Conservation (phyloP, 1,140 invertebrate genomes). For the Ruditapes philippinarum region DNA sequence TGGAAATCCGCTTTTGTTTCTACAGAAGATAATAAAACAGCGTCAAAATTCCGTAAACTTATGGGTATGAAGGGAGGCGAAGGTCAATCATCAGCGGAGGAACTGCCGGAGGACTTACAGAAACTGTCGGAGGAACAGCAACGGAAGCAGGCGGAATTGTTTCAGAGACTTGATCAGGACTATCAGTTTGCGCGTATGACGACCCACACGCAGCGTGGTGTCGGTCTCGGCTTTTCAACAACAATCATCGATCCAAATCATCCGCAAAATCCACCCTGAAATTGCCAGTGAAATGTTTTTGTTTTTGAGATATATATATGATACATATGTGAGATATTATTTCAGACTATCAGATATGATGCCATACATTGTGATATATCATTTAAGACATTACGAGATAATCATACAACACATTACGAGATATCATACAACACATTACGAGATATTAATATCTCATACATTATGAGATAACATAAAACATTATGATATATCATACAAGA, state of each 20-base stretch:
- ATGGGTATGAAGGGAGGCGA: slow-evolving; percentile 95
- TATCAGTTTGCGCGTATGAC: slow-evolving; percentile 97
- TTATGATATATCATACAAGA: too few relatives aligned
- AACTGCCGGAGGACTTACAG: slow-evolving; percentile 85
- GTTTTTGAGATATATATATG: too few relatives aligned
- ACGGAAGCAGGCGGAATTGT: slow-evolving; percentile 95
- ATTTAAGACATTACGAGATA: too few relatives aligned
- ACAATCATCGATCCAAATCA: slow-evolving; percentile 61
- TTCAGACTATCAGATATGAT: too few relatives aligned
- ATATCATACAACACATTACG: too few relatives aligned
- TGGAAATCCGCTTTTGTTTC: slow-evolving; percentile 90
- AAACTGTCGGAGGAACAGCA: slow-evolving; percentile 80
- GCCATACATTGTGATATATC: too few relatives aligned
- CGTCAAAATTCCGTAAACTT: slow-evolving; percentile 97
- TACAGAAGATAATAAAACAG: slow-evolving; percentile 95
- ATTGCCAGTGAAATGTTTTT: too few relatives aligned
- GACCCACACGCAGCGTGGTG: slow-evolving; percentile 97
- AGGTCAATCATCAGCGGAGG: slow-evolving; percentile 77
- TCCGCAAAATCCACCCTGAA: slow-evolving; percentile 38
- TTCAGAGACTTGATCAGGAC: slow-evolving; percentile 96
- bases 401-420: too few relatives aligned
- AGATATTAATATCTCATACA: too few relatives aligned
- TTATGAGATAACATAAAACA: too few relatives aligned
- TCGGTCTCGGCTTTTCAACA: slow-evolving; percentile 93
- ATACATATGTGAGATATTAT: too few relatives aligned